A percentile compares a stretch with the other conserved stretches of the same genome.
Conservation (phyloP, 2,797 vertebrate genomes). For the Podarcis siculus region DNA sequence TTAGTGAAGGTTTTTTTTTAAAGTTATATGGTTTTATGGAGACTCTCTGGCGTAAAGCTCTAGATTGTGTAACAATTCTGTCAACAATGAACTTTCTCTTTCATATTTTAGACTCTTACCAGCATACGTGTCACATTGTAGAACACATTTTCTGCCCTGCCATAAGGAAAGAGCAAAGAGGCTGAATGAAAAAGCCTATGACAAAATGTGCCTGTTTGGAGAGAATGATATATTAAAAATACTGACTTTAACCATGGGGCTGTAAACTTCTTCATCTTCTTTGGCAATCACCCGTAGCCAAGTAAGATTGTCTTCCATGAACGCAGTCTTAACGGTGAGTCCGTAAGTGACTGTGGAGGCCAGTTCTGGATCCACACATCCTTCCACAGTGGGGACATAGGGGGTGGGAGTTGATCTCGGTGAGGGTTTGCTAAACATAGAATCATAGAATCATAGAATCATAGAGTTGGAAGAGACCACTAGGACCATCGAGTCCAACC, state of each 20-base stretch:
- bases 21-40: background rate
- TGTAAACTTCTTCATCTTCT: no score
- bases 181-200: background rate
- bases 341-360: no score
- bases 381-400: no score
- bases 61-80: background rate
- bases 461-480: no score
- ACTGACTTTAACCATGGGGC: background rate
- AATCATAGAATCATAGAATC: no score
- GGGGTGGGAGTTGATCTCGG: no score
- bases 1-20: background rate
- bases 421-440: no score
- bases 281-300: no score
- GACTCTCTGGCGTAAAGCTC: background rate
- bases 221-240: background rate
- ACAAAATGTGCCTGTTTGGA: background rate
- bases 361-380: no score
- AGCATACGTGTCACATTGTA: background rate
- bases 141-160: background rate
- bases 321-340: no score
- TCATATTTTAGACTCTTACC: background rate
- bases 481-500: no score
- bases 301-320: no score
- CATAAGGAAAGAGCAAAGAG: background rate
- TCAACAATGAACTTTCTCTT: background rate